Conservation (phyloP, 1,140 invertebrate genomes). For the Ceratoteleas bidentatus region DNA sequence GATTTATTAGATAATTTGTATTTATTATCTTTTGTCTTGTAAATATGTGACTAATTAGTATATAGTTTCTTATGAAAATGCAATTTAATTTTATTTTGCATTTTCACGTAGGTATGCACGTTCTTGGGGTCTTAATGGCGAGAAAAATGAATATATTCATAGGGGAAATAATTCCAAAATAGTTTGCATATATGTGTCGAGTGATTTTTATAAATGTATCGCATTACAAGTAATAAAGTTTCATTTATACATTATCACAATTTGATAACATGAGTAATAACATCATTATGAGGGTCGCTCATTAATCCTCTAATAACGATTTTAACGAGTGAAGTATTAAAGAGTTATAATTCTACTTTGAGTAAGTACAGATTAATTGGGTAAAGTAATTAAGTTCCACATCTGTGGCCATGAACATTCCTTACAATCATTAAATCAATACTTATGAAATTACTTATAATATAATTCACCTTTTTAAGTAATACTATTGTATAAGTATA, state of each 20-base stretch:
- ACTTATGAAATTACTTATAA: constrained; percentile 32
- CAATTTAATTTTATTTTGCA: too few species aligned
- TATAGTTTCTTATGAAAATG: too few species aligned
- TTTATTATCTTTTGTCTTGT: too few species aligned
- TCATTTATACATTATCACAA: constrained; percentile 62
- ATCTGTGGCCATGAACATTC: constrained; percentile 62
- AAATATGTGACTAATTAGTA: too few species aligned
- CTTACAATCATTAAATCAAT: constrained; percentile 52
- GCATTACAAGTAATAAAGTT: constrained; percentile 30
- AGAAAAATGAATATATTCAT: too few species aligned
- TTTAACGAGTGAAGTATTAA: constrained; percentile 63
- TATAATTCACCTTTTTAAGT: not conserved
- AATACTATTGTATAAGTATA: too few species aligned
- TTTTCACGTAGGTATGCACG: too few species aligned
- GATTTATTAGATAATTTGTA: too few species aligned
- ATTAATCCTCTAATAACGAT: constrained; percentile 62
- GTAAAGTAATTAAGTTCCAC: constrained; percentile 61
- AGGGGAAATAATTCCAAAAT: too few species aligned
- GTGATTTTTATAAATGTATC: constrained; percentile 12
- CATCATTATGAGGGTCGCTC: constrained; percentile 51
- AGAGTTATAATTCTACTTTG: constrained; percentile 64
- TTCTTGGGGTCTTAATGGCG: too few species aligned
- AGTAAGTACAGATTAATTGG: constrained; percentile 62
- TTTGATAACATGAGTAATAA: constrained; percentile 59
- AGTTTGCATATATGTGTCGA: not conserved